Evolutionary conservation across 2,888 invertebrate genomes (phyloP).

Genomic region (Acrocera orbiculus): DNA sequence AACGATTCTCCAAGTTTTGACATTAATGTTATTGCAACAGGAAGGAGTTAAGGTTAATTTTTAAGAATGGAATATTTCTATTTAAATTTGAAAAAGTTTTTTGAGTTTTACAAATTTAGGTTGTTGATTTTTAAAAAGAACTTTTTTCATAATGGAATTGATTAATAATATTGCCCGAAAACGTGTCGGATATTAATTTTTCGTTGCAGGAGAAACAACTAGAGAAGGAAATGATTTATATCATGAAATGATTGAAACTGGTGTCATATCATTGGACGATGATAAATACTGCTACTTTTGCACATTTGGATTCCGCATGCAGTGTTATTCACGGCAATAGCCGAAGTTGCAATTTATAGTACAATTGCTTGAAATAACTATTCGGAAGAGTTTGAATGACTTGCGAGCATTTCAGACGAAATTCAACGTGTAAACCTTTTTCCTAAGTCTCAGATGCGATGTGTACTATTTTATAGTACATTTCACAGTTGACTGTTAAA

Average conservation of each 20-base stretch:
- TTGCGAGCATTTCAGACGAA: too few species aligned
- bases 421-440: too few species aligned
- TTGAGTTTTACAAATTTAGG: constrained; percentile 34
- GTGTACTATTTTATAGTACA: too few species aligned
- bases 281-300: too few species aligned
- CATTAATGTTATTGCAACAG: constrained; percentile 80
- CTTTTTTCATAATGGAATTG: constrained; percentile 89
- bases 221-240: constrained; percentile 91
- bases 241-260: constrained; percentile 88
- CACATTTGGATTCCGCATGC: too few species aligned
- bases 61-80: too few species aligned
- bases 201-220: constrained; percentile 89
- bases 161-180: constrained; percentile 93
- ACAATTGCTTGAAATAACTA: too few species aligned
- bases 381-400: too few species aligned
- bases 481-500: too few species aligned
- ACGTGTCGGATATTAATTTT: constrained; percentile 92
- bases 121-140: constrained; percentile 88
- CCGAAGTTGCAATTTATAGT: too few species aligned
- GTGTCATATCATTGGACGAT: constrained; percentile 79
- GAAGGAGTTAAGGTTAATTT: constrained; percentile 74
- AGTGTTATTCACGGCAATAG: too few species aligned
- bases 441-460: too few species aligned
- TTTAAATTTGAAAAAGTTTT: background rate
- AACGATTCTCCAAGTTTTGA: constrained; percentile 80